Conservation (phyloP, 2,888 invertebrate genomes). For the Neoaliturus tenellus region DNA sequence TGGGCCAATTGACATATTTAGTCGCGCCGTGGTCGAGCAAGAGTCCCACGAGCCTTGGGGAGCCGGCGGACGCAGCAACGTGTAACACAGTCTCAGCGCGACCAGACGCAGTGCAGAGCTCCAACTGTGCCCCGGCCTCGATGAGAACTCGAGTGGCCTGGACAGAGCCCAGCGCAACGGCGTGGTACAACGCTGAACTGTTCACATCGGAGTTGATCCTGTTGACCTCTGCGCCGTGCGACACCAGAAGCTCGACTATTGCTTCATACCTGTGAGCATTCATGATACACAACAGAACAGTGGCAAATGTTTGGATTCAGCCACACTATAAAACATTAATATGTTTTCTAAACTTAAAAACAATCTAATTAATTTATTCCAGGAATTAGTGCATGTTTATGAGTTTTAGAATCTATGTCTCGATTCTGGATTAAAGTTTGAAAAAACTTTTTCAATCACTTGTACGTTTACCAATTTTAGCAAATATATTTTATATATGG, state of each 20-base stretch:
- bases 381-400: no score
- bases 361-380: no score
- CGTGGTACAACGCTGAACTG: constrained; percentile 71
- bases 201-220: constrained; percentile 72
- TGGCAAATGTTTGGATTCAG: no score
- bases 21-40: constrained; percentile 70
- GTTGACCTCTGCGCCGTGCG: constrained; percentile 73
- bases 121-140: constrained; percentile 57
- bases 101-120: neutral
- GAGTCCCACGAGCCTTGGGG: constrained; percentile 74
- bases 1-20: constrained; percentile 37
- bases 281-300: no score
- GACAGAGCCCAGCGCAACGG: constrained; percentile 70
- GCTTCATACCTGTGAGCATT: constrained; percentile 36
- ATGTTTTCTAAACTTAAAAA: no score
- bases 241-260: constrained; percentile 69
- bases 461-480: no score
- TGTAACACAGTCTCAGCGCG: constrained; percentile 74
- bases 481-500: no score
- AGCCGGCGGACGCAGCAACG: constrained; percentile 75
- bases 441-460: no score
- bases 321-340: no score
- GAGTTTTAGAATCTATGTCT: no score
- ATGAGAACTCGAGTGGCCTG: constrained; percentile 70
- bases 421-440: no score